phyloP scores from a whole-genome alignment of 1,140 invertebrate genomes.

The Pemphigus obesinymphae region DNA sequence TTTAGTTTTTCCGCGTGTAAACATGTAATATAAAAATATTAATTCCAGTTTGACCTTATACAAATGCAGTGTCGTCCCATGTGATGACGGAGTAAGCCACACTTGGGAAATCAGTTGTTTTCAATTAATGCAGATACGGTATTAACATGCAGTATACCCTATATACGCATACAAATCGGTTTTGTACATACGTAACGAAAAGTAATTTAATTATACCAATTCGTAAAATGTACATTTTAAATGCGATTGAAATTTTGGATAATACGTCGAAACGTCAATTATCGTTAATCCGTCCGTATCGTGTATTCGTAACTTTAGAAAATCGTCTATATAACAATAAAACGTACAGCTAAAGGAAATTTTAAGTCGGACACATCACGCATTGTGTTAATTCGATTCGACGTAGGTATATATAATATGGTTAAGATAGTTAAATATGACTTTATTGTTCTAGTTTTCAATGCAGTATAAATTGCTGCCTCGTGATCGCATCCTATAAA shows the following conservation, averaged over 20 bases:
- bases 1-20: not conserved
- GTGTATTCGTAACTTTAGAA: not conserved
- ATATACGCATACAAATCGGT: not conserved
- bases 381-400: not conserved
- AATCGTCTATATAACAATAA: not conserved
- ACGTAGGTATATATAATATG: too few relatives aligned
- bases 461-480: not conserved
- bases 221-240: not conserved
- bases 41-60: not conserved
- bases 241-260: not conserved
- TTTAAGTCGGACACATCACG: not conserved
- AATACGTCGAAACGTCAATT: not conserved
- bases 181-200: not conserved
- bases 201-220: not conserved
- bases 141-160: too few relatives aligned
- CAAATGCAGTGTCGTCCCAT: not conserved
- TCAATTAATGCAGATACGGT: not conserved
- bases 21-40: not conserved
- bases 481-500: not conserved
- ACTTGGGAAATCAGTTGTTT: not conserved
- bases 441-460: not conserved
- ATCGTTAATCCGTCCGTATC: not conserved
- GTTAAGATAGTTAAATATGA: not conserved
- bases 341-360: not conserved
- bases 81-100: too few relatives aligned